These are phyloP conservation scores for Takifugu rubripes DNA, from an alignment of 2,797 vertebrate genomes.

Conservation along the genomic window DNA sequence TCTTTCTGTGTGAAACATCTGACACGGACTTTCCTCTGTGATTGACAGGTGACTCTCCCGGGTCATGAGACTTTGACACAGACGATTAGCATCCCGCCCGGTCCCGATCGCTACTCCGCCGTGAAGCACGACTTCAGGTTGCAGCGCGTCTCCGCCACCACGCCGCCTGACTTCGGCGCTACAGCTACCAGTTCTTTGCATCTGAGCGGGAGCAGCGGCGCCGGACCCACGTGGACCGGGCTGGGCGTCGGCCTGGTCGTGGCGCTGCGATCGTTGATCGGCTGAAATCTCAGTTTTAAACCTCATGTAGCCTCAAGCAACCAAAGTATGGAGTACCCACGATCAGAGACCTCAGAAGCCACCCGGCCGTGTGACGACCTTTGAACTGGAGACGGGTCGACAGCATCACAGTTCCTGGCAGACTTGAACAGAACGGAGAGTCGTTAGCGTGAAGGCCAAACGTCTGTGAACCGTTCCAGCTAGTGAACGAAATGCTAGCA, in stretches of 20 bases:
- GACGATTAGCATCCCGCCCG: conserved; percentile 69
- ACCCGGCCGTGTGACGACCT: no score
- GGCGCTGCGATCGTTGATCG: conserved; percentile 4
- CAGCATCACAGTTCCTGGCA: no score
- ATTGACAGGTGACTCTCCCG: conserved; percentile 79
- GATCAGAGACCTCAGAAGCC: neutral
- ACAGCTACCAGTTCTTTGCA: conserved; percentile 14
- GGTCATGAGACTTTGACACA: conserved; percentile 71
- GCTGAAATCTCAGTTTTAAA: conserved; percentile 14
- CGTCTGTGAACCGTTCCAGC: no score
- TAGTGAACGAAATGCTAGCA: no score
- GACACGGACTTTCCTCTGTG: conserved; percentile 12
- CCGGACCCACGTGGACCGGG: neutral
- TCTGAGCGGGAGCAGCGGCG: neutral
- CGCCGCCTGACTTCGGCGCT: neutral
- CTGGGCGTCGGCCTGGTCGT: neutral
- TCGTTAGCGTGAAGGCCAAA: no score
- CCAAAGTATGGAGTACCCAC: neutral
- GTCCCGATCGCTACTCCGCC: conserved; percentile 74
- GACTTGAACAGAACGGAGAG: no score
- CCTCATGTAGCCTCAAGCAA: neutral
- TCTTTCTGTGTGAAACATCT: neutral
- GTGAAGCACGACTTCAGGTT: conserved; percentile 78
- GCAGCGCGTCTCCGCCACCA: neutral
- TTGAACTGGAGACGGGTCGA: no score